Percentiles rank a stretch among this genome's conserved stretches.
These are phyloP conservation scores for Urocolius indicus DNA, from an alignment of 2,113 vertebrate genomes.

Conservation along the genomic window DNA sequence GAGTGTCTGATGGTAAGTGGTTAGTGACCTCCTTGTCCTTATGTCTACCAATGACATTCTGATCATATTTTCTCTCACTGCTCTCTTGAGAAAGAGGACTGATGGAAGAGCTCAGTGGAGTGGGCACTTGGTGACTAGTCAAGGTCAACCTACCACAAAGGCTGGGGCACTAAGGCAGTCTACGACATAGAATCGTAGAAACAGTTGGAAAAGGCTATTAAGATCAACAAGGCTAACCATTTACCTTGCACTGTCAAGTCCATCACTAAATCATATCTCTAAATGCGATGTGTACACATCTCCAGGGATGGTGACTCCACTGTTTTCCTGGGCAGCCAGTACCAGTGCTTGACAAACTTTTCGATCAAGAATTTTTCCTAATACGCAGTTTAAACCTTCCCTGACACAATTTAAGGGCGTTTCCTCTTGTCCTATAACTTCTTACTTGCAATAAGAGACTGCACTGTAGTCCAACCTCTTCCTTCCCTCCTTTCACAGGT, in stretches of 20 bases:
- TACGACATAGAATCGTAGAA: neutral
- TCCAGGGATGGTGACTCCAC: neutral
- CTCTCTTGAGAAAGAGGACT: neutral
- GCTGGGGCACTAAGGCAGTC: neutral
- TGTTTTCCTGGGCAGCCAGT: neutral
- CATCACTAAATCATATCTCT: neutral
- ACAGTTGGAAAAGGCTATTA: neutral
- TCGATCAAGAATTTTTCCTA: neutral
- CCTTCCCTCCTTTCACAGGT: neutral
- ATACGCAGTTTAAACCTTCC: neutral
- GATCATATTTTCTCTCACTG: neutral
- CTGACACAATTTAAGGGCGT: neutral
- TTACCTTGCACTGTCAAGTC: neutral
- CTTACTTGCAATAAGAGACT: neutral
- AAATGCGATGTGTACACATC: neutral
- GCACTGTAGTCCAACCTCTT: neutral
- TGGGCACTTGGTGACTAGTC: neutral
- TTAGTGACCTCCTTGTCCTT: no score
- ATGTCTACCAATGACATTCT: neutral
- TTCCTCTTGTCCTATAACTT: neutral
- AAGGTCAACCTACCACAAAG: neutral
- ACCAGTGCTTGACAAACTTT: neutral
- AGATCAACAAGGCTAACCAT: neutral
- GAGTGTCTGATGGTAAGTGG: no score
- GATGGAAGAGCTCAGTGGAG: fast-evolving